Conservation (phyloP, 2,888 invertebrate species). For the Pyrocoelia pectoralis region DNA sequence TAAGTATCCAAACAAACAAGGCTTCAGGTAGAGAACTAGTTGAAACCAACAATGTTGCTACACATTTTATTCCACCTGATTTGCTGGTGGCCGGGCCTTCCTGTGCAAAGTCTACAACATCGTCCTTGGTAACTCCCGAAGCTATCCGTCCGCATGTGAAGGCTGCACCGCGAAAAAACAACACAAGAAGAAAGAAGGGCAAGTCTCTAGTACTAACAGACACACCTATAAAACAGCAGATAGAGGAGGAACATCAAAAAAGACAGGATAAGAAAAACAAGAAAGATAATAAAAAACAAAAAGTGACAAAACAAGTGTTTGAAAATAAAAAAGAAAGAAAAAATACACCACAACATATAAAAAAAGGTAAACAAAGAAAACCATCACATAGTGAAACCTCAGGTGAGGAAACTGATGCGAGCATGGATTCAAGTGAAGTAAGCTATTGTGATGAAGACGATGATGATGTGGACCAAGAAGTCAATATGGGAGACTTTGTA, state of each 20-base stretch:
- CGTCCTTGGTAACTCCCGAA: neutral
- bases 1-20: conserved; percentile 5
- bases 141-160: neutral
- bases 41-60: conserved; percentile 7
- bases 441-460: no score
- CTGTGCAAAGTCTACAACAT: conserved; percentile 1
- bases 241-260: no score
- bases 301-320: neutral
- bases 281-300: neutral
- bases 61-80: conserved; percentile 4
- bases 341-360: no score
- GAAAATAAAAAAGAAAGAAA: no score
- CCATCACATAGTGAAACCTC: no score
- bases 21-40: conserved; percentile 1
- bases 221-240: no score
- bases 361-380: no score
- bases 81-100: neutral
- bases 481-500: no score
- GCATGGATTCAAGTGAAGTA: no score
- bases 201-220: neutral
- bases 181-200: neutral
- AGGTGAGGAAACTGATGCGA: no score
- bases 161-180: neutral
- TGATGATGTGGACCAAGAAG: no score
- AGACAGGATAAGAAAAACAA: neutral